A percentile compares a stretch with the other conserved stretches of the same genome.
Evolutionary conservation across 2,113 vertebrate genomes (phyloP).

Genomic region (Calyptomena viridis): DNA sequence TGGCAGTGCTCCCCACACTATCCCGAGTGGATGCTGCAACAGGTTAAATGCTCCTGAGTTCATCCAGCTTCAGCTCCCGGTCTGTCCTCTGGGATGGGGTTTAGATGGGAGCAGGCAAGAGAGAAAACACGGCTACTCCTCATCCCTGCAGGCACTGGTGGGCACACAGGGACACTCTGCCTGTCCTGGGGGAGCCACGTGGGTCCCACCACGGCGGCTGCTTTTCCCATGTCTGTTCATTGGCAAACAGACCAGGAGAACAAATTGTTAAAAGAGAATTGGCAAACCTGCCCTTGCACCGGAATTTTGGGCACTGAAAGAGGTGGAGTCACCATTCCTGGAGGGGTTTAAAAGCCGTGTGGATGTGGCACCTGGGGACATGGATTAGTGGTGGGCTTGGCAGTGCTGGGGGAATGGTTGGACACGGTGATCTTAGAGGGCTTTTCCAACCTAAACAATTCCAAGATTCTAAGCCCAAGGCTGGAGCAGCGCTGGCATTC

Average conservation of each 20-base stretch:
- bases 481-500: rapidly evolving
- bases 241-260: neutral
- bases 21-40: neutral
- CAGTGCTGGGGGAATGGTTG: no score
- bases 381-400: neutral
- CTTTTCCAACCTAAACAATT: neutral
- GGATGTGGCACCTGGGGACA: neutral
- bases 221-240: rapidly evolving
- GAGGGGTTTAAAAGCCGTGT: rapidly evolving
- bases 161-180: neutral
- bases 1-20: neutral
- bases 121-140: neutral
- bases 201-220: rapidly evolving
- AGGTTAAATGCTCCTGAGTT: neutral
- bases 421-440: no score
- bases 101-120: neutral
- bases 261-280: rapidly evolving
- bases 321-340: neutral
- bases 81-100: neutral
- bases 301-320: neutral
- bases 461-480: neutral
- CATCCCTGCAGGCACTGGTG: rapidly evolving
- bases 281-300: rapidly evolving
- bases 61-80: neutral
- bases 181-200: neutral